These are phyloP conservation scores for Neogobius melanostomus DNA, from an alignment of 2,113 vertebrate genomes.

Conservation along the genomic window DNA sequence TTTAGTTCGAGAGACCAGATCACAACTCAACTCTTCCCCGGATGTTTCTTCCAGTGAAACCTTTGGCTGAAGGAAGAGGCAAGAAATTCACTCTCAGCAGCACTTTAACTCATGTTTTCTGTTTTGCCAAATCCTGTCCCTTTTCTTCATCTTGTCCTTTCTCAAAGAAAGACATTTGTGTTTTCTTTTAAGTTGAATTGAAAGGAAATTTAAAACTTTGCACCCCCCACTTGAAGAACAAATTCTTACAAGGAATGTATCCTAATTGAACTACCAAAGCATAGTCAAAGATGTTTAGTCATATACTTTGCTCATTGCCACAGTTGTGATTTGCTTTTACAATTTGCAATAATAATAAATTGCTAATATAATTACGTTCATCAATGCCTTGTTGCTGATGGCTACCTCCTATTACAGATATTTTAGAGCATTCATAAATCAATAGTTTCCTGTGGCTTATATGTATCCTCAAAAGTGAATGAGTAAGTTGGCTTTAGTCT, in stretches of 20 bases:
- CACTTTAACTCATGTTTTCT: constrained; percentile 91
- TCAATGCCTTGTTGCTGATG: constrained; percentile 28
- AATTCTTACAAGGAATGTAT: constrained; percentile 21
- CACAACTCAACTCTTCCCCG: constrained; percentile 93
- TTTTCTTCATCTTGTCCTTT: constrained; percentile 70
- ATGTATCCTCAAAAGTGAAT: neutral
- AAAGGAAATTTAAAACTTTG: constrained; percentile 24
- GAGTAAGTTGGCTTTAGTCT: neutral
- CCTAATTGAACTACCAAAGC: constrained; percentile 59
- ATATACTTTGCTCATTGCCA: constrained; percentile 23
- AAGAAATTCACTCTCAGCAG: constrained; percentile 68
- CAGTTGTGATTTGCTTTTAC: constrained; percentile 30
- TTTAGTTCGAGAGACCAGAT: constrained; percentile 93
- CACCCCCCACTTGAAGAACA: constrained; percentile 27
- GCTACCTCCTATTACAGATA: constrained; percentile 43
- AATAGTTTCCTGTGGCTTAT: constrained; percentile 7
- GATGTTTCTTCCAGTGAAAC: constrained; percentile 94
- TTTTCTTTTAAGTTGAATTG: constrained; percentile 11
- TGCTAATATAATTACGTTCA: constrained; percentile 25
- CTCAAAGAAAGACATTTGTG: constrained; percentile 20
- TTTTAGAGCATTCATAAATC: constrained; percentile 9
- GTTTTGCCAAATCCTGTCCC: constrained; percentile 80
- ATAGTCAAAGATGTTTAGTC: constrained; percentile 27
- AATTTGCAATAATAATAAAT: constrained; percentile 55
- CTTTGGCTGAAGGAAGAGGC: constrained; percentile 83